Evolutionary conservation across 2,888 invertebrate genomes (phyloP), one percentile per base, ranked within the genome.

Genomic region (Platerodrilus igneus): DNA sequence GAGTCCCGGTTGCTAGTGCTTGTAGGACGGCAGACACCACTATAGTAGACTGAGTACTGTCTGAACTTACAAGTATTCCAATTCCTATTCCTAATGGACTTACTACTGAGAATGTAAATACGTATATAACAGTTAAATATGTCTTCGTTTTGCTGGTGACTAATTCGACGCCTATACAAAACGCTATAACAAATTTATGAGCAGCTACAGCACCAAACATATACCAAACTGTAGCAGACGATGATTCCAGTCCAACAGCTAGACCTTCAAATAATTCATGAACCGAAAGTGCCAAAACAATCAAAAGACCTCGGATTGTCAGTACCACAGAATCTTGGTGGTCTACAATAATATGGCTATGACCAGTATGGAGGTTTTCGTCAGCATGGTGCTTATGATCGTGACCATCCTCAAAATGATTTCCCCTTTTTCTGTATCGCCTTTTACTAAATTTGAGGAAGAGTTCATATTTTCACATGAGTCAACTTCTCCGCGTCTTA

Each of bases 1-100:
- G 77, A 0, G 95, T 95, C 8, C 95, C 96, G 27, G 88, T 83
- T 0, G 95, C 94, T 41, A 95, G 69, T 2, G 92, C 93, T 72
- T 94, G 86, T 8, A 79, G 67, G 7, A 83, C 71, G 23, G 81
- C 80, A 1, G 82, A 80, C 9, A 77, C 71, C 4, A 83, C 70
- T 11, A 76, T 78, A 1, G 78, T 76, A 0, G 77, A 70, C 0
- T 75, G 73, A 1, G 74, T 74, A 30, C 73, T 67, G 1, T 74
- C 74, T 26, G 77, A 78, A 14, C 78, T 79, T 22, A 86, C 67
- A 2, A 77, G 63, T 43, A 87, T 75, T 14, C 84, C 86, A 41
- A 86, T 78, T 3, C 83, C 86, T 34, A 86, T 85, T 14, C 88
- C 89, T 50, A 87, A 53, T 0, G 89, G 88, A 32, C 87, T 87